Evolutionary conservation across 2,888 invertebrate species (phyloP), one percentile per base, ranked within the genome.

Genomic region (Disparrhopalites patrizii): DNA sequence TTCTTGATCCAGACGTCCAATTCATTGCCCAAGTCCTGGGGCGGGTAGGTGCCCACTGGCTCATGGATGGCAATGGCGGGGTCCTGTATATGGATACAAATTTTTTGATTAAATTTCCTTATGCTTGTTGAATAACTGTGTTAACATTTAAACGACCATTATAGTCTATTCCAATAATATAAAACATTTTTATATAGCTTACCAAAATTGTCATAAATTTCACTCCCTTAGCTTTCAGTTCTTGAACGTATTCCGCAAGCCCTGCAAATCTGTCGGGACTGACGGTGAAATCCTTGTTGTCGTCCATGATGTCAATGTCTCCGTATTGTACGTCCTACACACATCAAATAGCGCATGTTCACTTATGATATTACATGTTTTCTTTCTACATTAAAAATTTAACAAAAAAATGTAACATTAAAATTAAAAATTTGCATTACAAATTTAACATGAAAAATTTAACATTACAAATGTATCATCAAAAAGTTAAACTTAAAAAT

Each of bases 241-340:
- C 82, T 10, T 85, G 78, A 0, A 91, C 84, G 73, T 89, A 90
- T 15, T 83, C 79, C 0, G 88, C 86, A 47, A 91, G 79, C 2
- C 83, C 86, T 40, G 81, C 81, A 77, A 83, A 91, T 30, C 82
- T 83, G 0, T 78, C 77, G n/a, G 79, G 78, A 76, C 88, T 85
- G 76, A 86, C 86, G 0, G 91, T 91, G 77, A 93, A 93, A 78
- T 90, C 90, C 77, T 90, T 89, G 67, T 83, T 83, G 54, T 85
- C 81, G 33, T 85, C 81, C 91, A 92, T 91, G 77, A 90, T 91
- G 79, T 91, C 91, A 68, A 91, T 64, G 20, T 63, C 62, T 54
- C 54, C 55, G 20, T 55, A 68, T 47, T 62, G 51, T 18, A 30
- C 30, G 15, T 55, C 62, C 52, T 66, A 61, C 28, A 51, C n/a